Conservation (phyloP, 2,113 vertebrate genomes). For the Leuciscus idus region DNA sequence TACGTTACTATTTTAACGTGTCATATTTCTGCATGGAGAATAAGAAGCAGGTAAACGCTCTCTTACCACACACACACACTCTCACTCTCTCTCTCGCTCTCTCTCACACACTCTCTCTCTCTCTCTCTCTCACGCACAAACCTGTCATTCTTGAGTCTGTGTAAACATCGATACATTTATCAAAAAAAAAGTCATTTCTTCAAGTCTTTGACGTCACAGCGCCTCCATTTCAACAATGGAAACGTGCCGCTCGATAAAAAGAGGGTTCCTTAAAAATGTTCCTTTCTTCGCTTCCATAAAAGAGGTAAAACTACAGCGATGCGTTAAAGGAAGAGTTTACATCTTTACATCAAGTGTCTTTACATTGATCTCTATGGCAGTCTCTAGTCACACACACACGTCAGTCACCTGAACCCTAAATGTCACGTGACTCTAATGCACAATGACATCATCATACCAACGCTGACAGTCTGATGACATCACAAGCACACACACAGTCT, state of each 20-base stretch:
- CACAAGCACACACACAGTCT: no score
- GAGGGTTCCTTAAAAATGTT: not conserved
- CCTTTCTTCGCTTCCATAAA: not conserved
- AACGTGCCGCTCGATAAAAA: not conserved
- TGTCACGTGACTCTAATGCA: no score
- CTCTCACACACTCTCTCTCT: no score
- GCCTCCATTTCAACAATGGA: conserved; percentile 15
- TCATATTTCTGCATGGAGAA: no score
- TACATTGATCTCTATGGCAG: not conserved
- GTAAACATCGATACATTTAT: conserved; percentile 21
- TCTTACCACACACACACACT: no score
- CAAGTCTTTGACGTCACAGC: not conserved
- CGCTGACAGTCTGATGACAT: no score
- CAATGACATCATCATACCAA: no score
- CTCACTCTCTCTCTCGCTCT: no score
- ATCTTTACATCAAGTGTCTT: not conserved
- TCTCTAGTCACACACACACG: not conserved
- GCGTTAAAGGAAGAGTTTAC: not conserved
- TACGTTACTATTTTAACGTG: no score
- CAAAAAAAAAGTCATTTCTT: conserved; percentile 16
- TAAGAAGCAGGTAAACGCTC: no score
- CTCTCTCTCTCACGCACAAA: no score
- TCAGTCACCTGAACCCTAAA: no score
- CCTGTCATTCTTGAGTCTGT: not conserved
- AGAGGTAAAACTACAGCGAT: not conserved